Evolutionary conservation across 1,140 invertebrate genomes (phyloP).

Genomic region (Atta cephalotes): DNA sequence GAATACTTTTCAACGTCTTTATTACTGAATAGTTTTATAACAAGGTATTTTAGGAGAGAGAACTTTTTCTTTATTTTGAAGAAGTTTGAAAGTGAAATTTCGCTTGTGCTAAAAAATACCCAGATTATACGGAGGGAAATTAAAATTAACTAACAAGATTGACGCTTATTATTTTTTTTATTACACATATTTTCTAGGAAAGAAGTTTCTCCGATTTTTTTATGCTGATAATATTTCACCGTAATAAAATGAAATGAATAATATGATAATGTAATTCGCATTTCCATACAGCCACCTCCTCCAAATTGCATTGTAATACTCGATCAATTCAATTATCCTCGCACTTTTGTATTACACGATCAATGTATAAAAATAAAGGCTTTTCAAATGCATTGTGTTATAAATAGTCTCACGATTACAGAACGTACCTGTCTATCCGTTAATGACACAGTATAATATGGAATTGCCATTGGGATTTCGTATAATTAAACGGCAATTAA

Average conservation of each 20-base stretch:
- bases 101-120: too few relatives aligned
- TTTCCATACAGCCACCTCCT: background rate
- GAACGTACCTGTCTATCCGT: background rate
- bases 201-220: background rate
- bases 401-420: slow-evolving; percentile 5
- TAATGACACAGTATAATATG: too few relatives aligned
- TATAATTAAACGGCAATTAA: slow-evolving; percentile 38
- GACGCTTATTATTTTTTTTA: background rate
- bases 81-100: too few relatives aligned
- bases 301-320: background rate
- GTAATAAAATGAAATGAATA: background rate
- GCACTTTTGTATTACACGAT: background rate
- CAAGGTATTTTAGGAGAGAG: too few relatives aligned
- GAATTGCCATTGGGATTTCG: background rate
- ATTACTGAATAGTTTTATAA: too few relatives aligned
- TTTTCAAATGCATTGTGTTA: background rate
- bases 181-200: background rate
- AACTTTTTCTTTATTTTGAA: too few relatives aligned
- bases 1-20: too few relatives aligned
- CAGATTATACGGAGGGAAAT: background rate
- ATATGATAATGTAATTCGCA: background rate
- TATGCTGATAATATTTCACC: background rate
- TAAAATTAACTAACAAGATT: background rate
- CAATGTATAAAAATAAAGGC: background rate
- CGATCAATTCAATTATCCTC: background rate